Evolutionary conservation across 2,797 vertebrate genomes (phyloP).

Genomic region (Acanthiza pusilla): DNA sequence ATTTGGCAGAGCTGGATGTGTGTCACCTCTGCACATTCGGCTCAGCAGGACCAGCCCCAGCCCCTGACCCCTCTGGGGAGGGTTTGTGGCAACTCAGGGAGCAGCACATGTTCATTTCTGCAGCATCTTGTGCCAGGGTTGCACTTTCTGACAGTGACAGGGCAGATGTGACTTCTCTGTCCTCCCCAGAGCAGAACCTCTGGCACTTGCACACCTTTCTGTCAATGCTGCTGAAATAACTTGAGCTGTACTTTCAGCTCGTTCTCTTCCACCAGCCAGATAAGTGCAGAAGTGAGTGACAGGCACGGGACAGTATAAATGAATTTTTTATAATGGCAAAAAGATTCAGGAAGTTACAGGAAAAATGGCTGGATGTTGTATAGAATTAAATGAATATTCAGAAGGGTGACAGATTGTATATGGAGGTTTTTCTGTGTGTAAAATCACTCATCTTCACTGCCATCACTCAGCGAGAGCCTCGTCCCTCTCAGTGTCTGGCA

Average conservation of each 20-base stretch:
- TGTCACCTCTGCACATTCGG: fast-evolving
- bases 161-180: background rate
- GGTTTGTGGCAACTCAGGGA: background rate
- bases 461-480: background rate
- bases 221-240: background rate
- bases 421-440: background rate
- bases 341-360: background rate
- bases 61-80: background rate
- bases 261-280: background rate
- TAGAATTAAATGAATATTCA: background rate
- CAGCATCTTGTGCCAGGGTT: background rate
- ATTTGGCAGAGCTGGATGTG: background rate
- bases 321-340: background rate
- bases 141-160: background rate
- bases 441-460: background rate
- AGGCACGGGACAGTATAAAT: fast-evolving
- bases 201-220: background rate
- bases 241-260: background rate
- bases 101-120: background rate
- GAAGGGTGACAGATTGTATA: background rate
- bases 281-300: background rate
- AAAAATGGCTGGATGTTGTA: background rate
- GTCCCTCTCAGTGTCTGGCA: background rate
- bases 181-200: background rate
- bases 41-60: background rate